Conservation (phyloP, 2,797 vertebrate genomes). For the Pseudomugil tenellus region DNA sequence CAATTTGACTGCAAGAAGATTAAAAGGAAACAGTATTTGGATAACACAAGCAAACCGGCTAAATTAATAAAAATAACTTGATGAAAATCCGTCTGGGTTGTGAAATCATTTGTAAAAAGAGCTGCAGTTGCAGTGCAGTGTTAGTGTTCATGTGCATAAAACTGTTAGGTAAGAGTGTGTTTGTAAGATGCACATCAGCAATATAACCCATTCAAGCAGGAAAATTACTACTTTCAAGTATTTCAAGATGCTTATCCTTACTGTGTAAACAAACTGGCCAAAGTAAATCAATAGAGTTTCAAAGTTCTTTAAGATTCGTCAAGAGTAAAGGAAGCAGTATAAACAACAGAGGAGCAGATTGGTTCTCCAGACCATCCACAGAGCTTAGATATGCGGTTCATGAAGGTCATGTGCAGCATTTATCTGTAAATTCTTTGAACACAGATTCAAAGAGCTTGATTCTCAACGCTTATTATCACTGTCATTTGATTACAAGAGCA, state of each 20-base stretch:
- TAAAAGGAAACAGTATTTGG: slow-evolving; percentile 15
- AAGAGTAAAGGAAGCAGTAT: slow-evolving; percentile 46
- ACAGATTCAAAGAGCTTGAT: slow-evolving; percentile 56
- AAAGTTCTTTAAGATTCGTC: slow-evolving; percentile 27
- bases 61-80: background rate
- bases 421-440: slow-evolving; percentile 64
- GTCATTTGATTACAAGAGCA: slow-evolving; percentile 16
- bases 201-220: slow-evolving; percentile 34
- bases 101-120: background rate
- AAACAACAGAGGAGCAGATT: slow-evolving; percentile 53
- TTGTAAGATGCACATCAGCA: slow-evolving; percentile 43
- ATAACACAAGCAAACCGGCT: slow-evolving; percentile 6
- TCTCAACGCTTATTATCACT: slow-evolving; percentile 36
- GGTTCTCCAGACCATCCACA: slow-evolving; percentile 30
- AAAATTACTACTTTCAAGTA: slow-evolving; percentile 24
- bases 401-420: slow-evolving; percentile 51
- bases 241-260: slow-evolving; percentile 42
- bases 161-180: slow-evolving; percentile 10
- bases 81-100: background rate
- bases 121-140: background rate
- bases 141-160: background rate
- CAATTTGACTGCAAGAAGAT: background rate
- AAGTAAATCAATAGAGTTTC: slow-evolving; percentile 20
- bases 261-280: slow-evolving; percentile 32
- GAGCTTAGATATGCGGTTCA: slow-evolving; percentile 35